A percentile compares a stretch with the other conserved stretches of the same genome.
phyloP scores from a whole-genome alignment of 2,113 vertebrate species.

The Nyctereutes procyonoides region DNA sequence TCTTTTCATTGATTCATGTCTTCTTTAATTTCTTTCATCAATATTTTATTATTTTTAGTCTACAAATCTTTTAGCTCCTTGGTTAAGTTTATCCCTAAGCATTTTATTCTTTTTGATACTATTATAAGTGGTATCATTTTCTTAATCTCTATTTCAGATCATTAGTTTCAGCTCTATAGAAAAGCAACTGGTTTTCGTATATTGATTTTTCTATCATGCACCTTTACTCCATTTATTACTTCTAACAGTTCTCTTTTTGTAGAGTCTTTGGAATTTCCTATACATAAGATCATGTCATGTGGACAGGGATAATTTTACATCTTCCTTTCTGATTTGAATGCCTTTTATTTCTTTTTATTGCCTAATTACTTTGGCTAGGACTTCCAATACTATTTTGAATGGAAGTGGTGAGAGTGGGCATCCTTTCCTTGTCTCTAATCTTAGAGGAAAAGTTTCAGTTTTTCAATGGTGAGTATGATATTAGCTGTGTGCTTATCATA shows the following conservation, averaged over 20 bases:
- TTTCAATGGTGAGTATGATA: neutral
- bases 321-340: neutral
- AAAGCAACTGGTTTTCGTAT: neutral
- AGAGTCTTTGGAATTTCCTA: neutral
- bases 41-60: neutral
- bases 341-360: neutral
- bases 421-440: neutral
- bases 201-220: neutral
- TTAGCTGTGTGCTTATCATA: neutral
- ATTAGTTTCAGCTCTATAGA: neutral
- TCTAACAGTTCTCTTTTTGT: neutral
- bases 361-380: neutral
- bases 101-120: neutral
- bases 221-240: neutral
- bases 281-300: neutral
- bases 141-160: neutral
- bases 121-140: neutral
- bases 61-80: neutral
- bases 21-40: neutral
- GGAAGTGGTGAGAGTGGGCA: neutral
- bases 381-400: neutral
- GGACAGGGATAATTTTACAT: neutral
- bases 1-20: neutral
- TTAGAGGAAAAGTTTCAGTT: neutral
- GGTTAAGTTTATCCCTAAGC: neutral